phyloP scores from a whole-genome alignment of 64 coral and sea anemone genomes.

The Stichodactyla helianthus region DNA sequence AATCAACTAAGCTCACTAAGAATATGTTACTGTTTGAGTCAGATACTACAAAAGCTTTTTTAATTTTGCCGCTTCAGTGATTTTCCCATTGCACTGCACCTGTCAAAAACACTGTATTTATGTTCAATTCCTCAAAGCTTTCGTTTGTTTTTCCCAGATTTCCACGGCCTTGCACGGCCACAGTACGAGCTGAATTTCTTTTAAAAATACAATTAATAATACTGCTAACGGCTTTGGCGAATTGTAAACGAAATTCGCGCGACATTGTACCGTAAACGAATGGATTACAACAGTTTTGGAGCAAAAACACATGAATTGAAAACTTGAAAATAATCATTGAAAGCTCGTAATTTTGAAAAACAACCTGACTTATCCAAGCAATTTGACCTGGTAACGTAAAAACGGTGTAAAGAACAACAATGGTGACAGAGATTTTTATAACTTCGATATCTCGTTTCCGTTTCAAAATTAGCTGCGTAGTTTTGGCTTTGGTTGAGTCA shows the following conservation, averaged over 20 bases:
- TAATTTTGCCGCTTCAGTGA: not conserved
- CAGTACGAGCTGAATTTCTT: not conserved
- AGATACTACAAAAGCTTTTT: not conserved
- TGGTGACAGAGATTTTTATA: not conserved
- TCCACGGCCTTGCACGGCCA: not conserved
- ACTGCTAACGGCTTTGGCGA: not conserved
- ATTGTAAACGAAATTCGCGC: not conserved
- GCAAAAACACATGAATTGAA: not conserved
- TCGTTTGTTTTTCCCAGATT: not conserved
- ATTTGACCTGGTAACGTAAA: not conserved
- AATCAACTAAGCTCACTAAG: too few species aligned
- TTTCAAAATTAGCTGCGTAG: not conserved
- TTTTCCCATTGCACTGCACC: not conserved
- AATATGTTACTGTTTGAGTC: not conserved
- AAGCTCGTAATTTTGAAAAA: not conserved
- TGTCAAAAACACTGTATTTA: not conserved
- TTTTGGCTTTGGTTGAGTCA: too few species aligned
- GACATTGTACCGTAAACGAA: constrained; percentile 7
- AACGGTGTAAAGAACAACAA: not conserved
- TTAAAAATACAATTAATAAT: not conserved
- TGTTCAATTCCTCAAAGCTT: not conserved
- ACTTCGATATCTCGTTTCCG: constrained; percentile 4
- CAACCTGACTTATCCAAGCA: not conserved
- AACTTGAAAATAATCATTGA: not conserved
- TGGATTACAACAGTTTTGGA: constrained; percentile 19